Base-by-base conservation (phyloP, 2,888 invertebrate genomes). In the Palloptera scutellata region DNA sequence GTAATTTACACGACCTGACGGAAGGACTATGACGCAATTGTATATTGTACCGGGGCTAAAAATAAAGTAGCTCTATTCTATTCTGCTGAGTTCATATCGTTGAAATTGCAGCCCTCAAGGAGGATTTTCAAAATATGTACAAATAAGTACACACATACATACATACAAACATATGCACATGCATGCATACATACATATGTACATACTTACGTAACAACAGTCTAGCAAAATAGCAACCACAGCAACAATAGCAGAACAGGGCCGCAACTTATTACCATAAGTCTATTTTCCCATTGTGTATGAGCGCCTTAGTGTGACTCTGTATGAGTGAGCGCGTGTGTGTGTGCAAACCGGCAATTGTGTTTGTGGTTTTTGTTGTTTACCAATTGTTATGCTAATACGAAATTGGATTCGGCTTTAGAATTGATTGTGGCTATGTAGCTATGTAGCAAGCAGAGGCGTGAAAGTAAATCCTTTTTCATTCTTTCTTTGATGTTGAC, bases 331-430 rank as follows among this genome's bases (percentile, higher is more conserved):
- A n/a, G 48, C 45, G 15, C 17, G n/a, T 40, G n/a, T 53, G 11
- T 51, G 41, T 54, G 57, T 13, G 45, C 9, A 53, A 48, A 53
- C 15, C 59, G 54, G 19, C 51, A 11, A 51, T 66, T 65, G 64
- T 61, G 59, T n/a, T 66, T 58, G 63, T 60, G 61, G 52, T 64
- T 61, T 59, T 66, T 66, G 70, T 65, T 67, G 69, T 60, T 61
- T 55, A 77, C 30, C 79, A 76, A 79, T 79, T 79, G 79, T 79
- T 79, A 79, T 79, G 80, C 77, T 78, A 79, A 79, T 67, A 64
- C 52, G 30, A 67, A 67, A 67, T 67, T 67, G 65, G 55, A 59
- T 67, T 70, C 63, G 68, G 45, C 57, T 58, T 68, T 61, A 45
- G 53, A 55, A 30, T 41, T 51, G 64, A 55, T 20, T 8, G 8